Conservation (phyloP, 2,888 invertebrate species). For the Barypeithes pellucidus region DNA sequence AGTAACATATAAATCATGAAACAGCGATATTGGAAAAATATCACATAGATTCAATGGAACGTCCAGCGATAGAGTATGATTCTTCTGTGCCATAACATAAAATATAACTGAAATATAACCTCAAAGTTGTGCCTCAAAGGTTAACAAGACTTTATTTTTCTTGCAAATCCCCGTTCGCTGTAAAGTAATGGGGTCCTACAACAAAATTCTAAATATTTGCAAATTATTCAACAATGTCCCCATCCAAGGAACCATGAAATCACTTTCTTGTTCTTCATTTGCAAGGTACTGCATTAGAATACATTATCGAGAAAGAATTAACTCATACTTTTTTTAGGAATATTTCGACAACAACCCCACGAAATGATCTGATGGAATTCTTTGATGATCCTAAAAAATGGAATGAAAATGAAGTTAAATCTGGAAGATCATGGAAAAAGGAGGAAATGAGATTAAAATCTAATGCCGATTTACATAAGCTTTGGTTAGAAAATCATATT, state of each 20-base stretch:
- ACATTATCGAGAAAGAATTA: not conserved
- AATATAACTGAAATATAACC: too few species aligned
- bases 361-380: slow-evolving; percentile 85
- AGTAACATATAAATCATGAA: too few species aligned
- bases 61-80: too few species aligned
- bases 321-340: slow-evolving; percentile 38
- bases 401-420: slow-evolving; percentile 82
- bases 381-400: slow-evolving; percentile 91
- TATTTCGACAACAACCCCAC: slow-evolving; percentile 68
- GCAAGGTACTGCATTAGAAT: not conserved
- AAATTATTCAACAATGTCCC: slow-evolving; percentile 17
- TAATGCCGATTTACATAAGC: slow-evolving; percentile 95
- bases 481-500: slow-evolving; percentile 81
- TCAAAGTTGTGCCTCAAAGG: too few species aligned
- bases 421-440: slow-evolving; percentile 89
- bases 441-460: slow-evolving; percentile 96
- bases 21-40: too few species aligned
- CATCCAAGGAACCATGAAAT: slow-evolving; percentile 8
- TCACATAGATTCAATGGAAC: too few species aligned
- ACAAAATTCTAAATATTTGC: slow-evolving; percentile 32
- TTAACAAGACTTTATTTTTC: too few species aligned
- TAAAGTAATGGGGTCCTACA: slow-evolving; percentile 5
- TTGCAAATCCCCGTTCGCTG: not conserved
- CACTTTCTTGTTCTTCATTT: not conserved
- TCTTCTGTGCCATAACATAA: too few species aligned